Conservation (phyloP, 2,888 invertebrate genomes). For the Hydraecia micacea region DNA sequence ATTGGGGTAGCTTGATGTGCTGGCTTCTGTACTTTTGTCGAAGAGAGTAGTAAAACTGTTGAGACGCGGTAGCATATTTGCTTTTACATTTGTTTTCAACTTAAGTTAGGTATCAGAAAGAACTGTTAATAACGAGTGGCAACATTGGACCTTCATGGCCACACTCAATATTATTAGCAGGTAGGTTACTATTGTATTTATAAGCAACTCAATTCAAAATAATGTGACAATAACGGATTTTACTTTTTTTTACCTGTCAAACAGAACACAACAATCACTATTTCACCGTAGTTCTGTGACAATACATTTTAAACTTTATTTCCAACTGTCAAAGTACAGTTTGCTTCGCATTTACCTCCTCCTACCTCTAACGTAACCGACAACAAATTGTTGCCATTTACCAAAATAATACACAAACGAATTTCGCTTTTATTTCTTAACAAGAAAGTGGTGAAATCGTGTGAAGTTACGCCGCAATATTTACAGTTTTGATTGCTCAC, state of each 20-base stretch:
- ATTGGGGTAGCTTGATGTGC: no score
- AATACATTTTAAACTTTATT: constrained; percentile 23
- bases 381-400: constrained; percentile 21
- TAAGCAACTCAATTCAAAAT: not conserved
- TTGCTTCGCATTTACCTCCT: not conserved
- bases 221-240: constrained; percentile 10
- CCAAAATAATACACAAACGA: constrained; percentile 22
- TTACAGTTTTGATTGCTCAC: constrained; percentile 65
- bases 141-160: not conserved
- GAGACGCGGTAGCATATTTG: not conserved
- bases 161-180: not conserved
- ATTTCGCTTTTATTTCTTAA: constrained; percentile 22
- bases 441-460: not conserved
- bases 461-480: constrained; percentile 23
- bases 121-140: not conserved
- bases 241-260: constrained; percentile 26
- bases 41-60: not conserved
- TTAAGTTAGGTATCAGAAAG: not conserved
- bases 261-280: constrained; percentile 1
- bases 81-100: not conserved
- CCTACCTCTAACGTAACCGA: not conserved
- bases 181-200: no score
- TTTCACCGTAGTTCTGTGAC: not conserved
- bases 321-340: not conserved
- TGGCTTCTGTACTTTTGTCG: no score